Conservation (phyloP, 2,113 vertebrate species). For the Prolemur simus region DNA sequence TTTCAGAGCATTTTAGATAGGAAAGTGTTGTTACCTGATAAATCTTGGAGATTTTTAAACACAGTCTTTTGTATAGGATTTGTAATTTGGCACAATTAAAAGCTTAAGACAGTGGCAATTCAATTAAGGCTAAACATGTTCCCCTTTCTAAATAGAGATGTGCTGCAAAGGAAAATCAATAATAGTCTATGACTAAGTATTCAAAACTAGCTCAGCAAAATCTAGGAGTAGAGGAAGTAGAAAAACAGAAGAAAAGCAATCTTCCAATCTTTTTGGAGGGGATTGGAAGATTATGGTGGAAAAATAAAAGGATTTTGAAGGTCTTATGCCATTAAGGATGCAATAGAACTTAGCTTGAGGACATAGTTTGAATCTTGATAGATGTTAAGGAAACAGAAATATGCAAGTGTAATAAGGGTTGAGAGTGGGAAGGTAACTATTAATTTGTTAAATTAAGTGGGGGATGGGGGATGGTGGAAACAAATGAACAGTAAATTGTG, state of each 20-base stretch:
- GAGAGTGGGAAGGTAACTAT: not conserved
- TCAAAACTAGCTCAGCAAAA: not conserved
- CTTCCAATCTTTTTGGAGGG: not conserved
- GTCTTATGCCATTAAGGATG: not conserved
- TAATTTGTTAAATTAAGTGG: not conserved
- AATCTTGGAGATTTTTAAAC: not conserved
- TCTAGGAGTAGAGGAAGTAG: not conserved
- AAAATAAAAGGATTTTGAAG: not conserved
- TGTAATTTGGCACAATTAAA: not conserved
- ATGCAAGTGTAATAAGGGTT: not conserved
- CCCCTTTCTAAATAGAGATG: not conserved
- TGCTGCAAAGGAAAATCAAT: not conserved
- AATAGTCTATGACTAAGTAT: not conserved
- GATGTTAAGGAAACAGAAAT: not conserved
- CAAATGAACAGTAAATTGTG: not conserved
- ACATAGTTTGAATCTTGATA: not conserved
- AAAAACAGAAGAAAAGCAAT: slow-evolving; percentile 5
- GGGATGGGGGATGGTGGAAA: not conserved
- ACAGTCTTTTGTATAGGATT: not conserved
- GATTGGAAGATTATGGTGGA: not conserved
- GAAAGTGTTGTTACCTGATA: not conserved
- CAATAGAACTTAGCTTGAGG: not conserved
- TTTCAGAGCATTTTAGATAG: not conserved
- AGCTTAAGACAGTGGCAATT: not conserved
- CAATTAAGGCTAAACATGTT: not conserved